Evolutionary conservation across 2,113 vertebrate genomes (phyloP).

Genomic region (Oncorhynchus kisutch): DNA sequence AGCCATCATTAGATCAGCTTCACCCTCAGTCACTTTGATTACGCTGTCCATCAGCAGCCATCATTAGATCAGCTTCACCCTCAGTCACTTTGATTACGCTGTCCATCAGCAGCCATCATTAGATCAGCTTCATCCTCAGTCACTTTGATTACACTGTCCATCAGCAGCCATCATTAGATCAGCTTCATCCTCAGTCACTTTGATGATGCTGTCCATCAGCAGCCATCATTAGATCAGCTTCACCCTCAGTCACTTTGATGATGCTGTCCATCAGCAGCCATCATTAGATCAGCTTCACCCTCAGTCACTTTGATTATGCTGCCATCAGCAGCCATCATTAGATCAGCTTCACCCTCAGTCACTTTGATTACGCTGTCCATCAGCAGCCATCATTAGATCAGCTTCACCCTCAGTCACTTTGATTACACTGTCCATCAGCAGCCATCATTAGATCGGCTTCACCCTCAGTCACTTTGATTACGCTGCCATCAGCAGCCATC

Average conservation of each 20-base stretch:
- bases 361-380: background rate
- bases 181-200: too few relatives aligned
- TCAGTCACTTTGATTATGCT: background rate
- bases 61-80: background rate
- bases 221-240: slow-evolving; percentile 11
- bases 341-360: background rate
- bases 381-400: slow-evolving; percentile 18
- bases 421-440: slow-evolving; percentile 13
- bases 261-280: slow-evolving; percentile 14
- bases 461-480: too few relatives aligned
- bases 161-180: slow-evolving; percentile 24
- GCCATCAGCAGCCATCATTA: slow-evolving; percentile 26
- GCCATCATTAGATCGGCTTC: slow-evolving; percentile 6
- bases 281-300: slow-evolving; percentile 6
- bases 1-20: slow-evolving; percentile 10
- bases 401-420: too few relatives aligned
- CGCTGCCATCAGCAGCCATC: slow-evolving; percentile 19
- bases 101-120: slow-evolving; percentile 25
- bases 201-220: slow-evolving; percentile 12
- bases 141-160: background rate
- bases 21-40: too few relatives aligned
- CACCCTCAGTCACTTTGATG: too few relatives aligned
- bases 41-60: slow-evolving; percentile 17
- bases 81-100: background rate
- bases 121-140: background rate